Percentiles rank a stretch among this genome's conserved stretches.
These are phyloP conservation scores for Aphaenogaster floridana DNA, from an alignment of 1,140 invertebrate genomes.

Conservation along the genomic window DNA sequence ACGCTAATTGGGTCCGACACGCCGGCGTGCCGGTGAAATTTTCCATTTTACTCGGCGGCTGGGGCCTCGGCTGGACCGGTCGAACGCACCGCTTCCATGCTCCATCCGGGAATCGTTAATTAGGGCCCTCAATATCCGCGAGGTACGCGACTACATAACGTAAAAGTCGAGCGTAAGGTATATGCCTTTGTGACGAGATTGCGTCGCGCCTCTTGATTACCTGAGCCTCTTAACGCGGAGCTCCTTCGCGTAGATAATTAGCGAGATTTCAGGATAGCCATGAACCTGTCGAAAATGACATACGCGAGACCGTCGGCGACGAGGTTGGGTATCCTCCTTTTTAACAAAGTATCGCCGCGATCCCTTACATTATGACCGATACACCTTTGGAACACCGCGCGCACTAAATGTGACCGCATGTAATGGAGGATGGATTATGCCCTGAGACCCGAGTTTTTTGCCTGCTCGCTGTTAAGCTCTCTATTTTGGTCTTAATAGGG, in stretches of 20 bases:
- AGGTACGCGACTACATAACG: conserved; percentile 63
- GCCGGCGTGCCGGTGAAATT: conserved; percentile 64
- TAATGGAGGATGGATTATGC: not conserved
- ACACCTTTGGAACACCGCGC: not conserved
- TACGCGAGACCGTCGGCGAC: not conserved
- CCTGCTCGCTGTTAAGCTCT: not conserved
- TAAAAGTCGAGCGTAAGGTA: conserved; percentile 41
- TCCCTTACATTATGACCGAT: not conserved
- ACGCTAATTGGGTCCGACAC: conserved; percentile 78
- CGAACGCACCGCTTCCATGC: conserved; percentile 35
- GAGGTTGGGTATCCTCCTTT: not conserved
- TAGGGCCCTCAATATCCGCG: conserved; percentile 77
- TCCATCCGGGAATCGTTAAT: conserved; percentile 77
- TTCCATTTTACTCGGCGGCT: conserved; percentile 62
- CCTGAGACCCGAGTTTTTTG: conserved; percentile 1
- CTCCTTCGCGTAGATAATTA: conserved; percentile 21
- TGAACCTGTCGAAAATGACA: conserved; percentile 55
- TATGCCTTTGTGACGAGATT: conserved; percentile 43
- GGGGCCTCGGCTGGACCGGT: conserved; percentile 4
- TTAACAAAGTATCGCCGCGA: not conserved
- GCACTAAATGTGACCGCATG: not conserved
- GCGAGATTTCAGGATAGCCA: conserved; percentile 8
- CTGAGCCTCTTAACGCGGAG: not conserved
- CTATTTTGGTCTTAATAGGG: not conserved
- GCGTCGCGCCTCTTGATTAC: conserved; percentile 25